Base-by-base conservation (phyloP, 1,140 invertebrate species). In the Drosophila orena region DNA sequence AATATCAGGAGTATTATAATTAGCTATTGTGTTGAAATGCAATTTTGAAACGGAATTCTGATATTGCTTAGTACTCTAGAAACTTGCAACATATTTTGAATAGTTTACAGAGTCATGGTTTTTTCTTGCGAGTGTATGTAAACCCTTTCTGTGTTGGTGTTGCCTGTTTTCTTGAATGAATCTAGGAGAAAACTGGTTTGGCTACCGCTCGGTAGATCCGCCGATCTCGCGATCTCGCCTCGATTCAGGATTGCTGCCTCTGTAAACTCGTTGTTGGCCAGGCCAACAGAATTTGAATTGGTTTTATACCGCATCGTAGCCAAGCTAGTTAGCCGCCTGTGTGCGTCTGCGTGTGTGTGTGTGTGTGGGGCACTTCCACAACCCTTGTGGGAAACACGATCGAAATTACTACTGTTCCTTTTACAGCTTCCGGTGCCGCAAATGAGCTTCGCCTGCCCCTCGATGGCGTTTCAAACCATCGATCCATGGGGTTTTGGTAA, bases 161-260 rank as follows among this genome's bases (percentile, higher is more conserved):
- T 83, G 81, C 83, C 81, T 85, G 81, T 76, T 86, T 86, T 86
- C 84, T 89, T 86, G 79, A 86, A 86, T 86, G 83, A 86, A 86
- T 83, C 81, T 86, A 81, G 84, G 70, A 66, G 69, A 88, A 76
- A 77, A 88, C 84, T 72, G 75, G 84, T 86, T 86, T 88, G 56
- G 65, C 84, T 62, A 59, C 72, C 71, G 50, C 61, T 66, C 27
- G 66, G 30, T 30, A 30, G 30, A 60, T 73, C 46, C 59, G 68
- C 56, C 79, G 62, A 83, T 70, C 56, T 30, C 30, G 53, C 58
- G 58, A 68, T 68, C 68, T 70, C 44, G 56, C 37, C 65, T 61
- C 71, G 56, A 79, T 83, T 71, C 77, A 62, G 80, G 72, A 66
- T 57, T 53, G 53, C 49, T 62, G 71, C 30, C 68, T 70, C 43